phyloP scores from a whole-genome alignment of 2,113 vertebrate genomes.

The Hoplias malabaricus region DNA sequence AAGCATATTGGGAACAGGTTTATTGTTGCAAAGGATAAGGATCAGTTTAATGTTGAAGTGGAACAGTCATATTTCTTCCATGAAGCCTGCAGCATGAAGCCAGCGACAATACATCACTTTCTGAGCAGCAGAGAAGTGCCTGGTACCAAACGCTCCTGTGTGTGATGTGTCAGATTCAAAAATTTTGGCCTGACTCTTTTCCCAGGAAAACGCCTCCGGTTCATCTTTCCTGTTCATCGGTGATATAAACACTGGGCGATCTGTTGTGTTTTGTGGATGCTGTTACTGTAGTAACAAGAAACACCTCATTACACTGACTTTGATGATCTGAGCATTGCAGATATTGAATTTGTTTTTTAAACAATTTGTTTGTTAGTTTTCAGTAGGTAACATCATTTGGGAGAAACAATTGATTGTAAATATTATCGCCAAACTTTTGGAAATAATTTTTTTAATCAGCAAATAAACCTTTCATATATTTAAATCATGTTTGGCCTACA shows the following conservation, averaged over 20 bases:
- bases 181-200: conserved; percentile 66
- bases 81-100: not conserved
- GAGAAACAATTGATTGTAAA: too few species aligned
- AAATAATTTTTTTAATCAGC: too few species aligned
- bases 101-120: conserved; percentile 53
- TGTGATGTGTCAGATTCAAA: conserved; percentile 59
- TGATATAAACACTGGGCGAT: not conserved
- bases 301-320: not conserved
- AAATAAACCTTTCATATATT: too few species aligned
- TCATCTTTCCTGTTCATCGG: not conserved
- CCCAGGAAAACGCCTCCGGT: too few species aligned
- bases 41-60: conserved; percentile 8
- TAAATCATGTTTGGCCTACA: too few species aligned
- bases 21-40: conserved; percentile 1
- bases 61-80: conserved; percentile 13
- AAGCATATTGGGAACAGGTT: not conserved
- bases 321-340: too few species aligned
- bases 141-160: conserved; percentile 64
- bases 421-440: too few species aligned
- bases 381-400: not conserved
- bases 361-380: too few species aligned
- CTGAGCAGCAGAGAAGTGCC: conserved; percentile 62
- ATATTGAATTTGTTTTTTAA: too few species aligned
- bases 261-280: not conserved
- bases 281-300: not conserved